A percentile compares a stretch with the other conserved stretches of the same genome.
Conservation (phyloP, 2,888 invertebrate genomes). For the Perdita meconis region DNA sequence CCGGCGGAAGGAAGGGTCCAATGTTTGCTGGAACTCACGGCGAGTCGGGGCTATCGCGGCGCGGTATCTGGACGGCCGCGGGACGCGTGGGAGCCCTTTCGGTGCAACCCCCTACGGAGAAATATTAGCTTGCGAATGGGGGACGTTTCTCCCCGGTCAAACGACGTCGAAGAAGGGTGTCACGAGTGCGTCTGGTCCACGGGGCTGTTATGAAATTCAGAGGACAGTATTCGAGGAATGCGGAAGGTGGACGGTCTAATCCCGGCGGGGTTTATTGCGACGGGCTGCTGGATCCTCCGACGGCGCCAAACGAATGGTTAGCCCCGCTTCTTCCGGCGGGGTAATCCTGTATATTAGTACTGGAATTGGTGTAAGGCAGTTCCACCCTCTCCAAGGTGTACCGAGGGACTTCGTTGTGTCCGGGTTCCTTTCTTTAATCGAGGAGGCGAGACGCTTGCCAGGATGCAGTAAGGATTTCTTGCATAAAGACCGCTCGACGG, state of each 20-base stretch:
- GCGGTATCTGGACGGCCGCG: too few relatives aligned
- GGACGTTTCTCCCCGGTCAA: too few relatives aligned
- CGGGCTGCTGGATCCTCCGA: constrained; percentile 1
- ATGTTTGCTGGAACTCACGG: constrained; percentile 72
- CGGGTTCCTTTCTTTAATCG: neutral
- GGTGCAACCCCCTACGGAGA: too few relatives aligned
- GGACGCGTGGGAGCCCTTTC: too few relatives aligned
- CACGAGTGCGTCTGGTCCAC: too few relatives aligned
- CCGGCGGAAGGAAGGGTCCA: constrained; percentile 40
- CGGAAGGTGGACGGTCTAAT: constrained; percentile 22
- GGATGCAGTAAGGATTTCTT: constrained; percentile 48
- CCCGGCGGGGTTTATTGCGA: constrained; percentile 40
- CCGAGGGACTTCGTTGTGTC: neutral
- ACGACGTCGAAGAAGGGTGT: too few relatives aligned
- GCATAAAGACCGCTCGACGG: constrained; percentile 55
- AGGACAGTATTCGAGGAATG: constrained; percentile 26
- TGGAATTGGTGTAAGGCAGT: neutral
- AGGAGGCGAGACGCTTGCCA: neutral
- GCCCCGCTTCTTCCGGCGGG: too few relatives aligned
- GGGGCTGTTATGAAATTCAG: constrained; percentile 21
- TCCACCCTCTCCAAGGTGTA: neutral
- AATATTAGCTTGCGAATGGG: neutral
- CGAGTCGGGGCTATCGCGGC: neutral
- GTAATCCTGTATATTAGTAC: neutral
- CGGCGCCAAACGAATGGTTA: neutral